These are phyloP conservation scores for Thecophora atra DNA, from an alignment of 2,888 invertebrate genomes.

Conservation along the genomic window DNA sequence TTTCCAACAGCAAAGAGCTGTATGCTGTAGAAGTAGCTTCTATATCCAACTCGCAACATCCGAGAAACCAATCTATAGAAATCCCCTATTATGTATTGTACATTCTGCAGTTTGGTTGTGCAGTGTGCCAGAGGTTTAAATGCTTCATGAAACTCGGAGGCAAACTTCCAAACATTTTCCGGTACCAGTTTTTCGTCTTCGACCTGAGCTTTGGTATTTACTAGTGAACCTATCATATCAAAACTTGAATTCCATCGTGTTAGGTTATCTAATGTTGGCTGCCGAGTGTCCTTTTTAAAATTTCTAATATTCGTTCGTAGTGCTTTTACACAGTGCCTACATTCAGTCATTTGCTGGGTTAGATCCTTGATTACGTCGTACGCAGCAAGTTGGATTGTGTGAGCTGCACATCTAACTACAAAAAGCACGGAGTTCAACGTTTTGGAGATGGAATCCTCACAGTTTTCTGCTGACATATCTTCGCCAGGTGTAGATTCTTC, in stretches of 20 bases:
- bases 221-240: background rate
- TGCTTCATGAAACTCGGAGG: background rate
- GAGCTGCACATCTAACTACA: slow-evolving; percentile 33
- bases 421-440: slow-evolving; percentile 22
- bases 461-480: background rate
- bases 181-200: slow-evolving; percentile 2
- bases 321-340: slow-evolving; percentile 17
- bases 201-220: background rate
- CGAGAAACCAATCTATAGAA: too few relatives aligned
- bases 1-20: too few relatives aligned
- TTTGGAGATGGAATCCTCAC: slow-evolving; percentile 1
- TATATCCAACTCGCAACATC: too few relatives aligned
- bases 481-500: background rate
- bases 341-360: background rate
- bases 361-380: slow-evolving; percentile 22
- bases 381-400: slow-evolving; percentile 28
- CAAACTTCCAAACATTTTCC: background rate
- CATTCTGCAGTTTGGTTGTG: background rate
- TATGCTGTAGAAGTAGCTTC: too few relatives aligned
- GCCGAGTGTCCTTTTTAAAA: background rate
- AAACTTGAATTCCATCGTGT: background rate
- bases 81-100: background rate
- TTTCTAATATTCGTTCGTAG: slow-evolving; percentile 12
- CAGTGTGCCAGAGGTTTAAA: background rate
- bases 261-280: background rate